phyloP scores from a whole-genome alignment of 2,113 vertebrate genomes.

The Nycticebus coucang region DNA sequence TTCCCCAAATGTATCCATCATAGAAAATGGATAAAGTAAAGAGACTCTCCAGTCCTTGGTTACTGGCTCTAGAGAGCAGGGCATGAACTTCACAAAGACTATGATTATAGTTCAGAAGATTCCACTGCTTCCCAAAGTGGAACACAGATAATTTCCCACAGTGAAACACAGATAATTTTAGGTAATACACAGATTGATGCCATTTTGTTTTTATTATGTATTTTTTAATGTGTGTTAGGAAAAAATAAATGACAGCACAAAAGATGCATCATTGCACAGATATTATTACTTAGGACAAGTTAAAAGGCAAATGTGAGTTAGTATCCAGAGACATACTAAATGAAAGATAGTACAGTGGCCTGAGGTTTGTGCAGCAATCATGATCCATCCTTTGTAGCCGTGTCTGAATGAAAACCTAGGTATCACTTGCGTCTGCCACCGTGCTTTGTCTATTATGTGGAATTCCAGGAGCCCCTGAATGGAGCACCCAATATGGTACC shows the following conservation, averaged over 20 bases:
- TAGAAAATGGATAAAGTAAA: neutral
- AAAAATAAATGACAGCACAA: neutral
- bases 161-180: neutral
- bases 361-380: neutral
- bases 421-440: neutral
- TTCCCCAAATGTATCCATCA: neutral
- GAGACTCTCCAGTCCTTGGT: neutral
- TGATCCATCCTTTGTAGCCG: neutral
- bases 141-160: neutral
- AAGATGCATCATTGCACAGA: neutral
- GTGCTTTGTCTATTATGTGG: accelerated
- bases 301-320: neutral
- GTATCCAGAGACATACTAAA: neutral
- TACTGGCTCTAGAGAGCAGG: neutral
- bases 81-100: neutral
- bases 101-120: neutral
- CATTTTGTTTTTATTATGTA: neutral
- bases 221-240: neutral
- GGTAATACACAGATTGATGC: neutral
- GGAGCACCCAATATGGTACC: conserved; percentile 84
- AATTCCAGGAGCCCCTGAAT: neutral
- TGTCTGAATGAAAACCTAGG: neutral
- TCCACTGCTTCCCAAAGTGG: neutral
- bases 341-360: neutral
- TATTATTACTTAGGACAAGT: neutral